Conservation (phyloP, 2,888 invertebrate genomes). For the Apoda limacodes region DNA sequence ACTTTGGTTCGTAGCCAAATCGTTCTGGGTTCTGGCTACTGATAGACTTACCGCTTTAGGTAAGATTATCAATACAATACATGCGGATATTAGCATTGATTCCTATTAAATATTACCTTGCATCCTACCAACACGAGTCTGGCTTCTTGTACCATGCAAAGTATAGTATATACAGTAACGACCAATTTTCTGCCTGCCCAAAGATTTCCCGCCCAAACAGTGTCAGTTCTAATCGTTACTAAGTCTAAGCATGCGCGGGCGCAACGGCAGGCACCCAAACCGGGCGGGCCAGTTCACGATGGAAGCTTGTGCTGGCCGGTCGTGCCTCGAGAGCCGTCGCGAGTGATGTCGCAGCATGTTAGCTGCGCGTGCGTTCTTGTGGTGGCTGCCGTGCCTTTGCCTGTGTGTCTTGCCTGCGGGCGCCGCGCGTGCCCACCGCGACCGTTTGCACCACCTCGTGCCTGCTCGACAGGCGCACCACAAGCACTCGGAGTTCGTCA, state of each 20-base stretch:
- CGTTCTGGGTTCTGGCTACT: too few relatives aligned
- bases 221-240: slow-evolving; percentile 23
- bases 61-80: too few relatives aligned
- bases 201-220: slow-evolving; percentile 38
- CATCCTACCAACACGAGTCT: too few relatives aligned
- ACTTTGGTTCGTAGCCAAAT: too few relatives aligned
- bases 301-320: slow-evolving; percentile 50
- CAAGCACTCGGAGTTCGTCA: slow-evolving; percentile 77
- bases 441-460: slow-evolving; percentile 42
- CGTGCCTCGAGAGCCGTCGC: slow-evolving; percentile 42
- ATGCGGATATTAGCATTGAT: too few relatives aligned
- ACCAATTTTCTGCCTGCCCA: too few relatives aligned
- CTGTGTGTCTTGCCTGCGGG: slow-evolving; percentile 27
- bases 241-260: slow-evolving; percentile 47
- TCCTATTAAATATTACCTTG: too few relatives aligned
- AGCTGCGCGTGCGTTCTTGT: slow-evolving; percentile 51
- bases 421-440: slow-evolving; percentile 40
- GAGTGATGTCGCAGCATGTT: slow-evolving; percentile 66
- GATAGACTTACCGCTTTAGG: too few relatives aligned
- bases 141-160: too few relatives aligned
- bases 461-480: slow-evolving; percentile 43
- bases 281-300: slow-evolving; percentile 57
- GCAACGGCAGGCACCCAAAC: slow-evolving; percentile 39
- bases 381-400: slow-evolving; percentile 49
- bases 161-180: too few relatives aligned